phyloP scores from a whole-genome alignment of 2,888 invertebrate genomes.

The Glaucopsyche alexis region DNA sequence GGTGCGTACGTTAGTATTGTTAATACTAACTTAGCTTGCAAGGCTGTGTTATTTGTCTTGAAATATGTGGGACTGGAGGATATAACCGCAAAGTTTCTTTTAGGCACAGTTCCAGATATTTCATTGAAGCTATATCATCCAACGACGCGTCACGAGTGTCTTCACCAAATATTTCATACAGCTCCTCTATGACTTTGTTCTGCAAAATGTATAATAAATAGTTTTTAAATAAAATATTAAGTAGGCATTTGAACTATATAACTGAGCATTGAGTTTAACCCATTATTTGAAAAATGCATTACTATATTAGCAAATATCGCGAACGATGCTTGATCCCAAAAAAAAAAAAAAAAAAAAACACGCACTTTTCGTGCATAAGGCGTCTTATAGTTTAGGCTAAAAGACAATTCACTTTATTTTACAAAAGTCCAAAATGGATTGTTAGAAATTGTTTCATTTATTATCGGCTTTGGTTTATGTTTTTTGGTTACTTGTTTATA shows the following conservation, averaged over 20 bases:
- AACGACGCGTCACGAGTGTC: constrained; percentile 6
- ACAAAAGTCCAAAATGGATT: no score
- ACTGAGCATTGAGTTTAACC: no score
- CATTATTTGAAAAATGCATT: background rate
- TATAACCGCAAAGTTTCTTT: constrained; percentile 81
- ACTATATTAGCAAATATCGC: no score
- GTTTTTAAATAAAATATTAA: background rate
- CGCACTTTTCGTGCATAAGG: no score
- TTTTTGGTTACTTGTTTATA: background rate
- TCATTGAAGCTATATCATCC: constrained; percentile 36
- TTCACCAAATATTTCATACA: constrained; percentile 22
- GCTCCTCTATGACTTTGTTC: constrained; percentile 26
- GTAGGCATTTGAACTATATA: background rate
- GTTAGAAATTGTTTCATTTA: no score
- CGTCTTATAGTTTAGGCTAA: no score
- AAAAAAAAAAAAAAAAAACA: no score
- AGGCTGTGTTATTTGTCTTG: constrained; percentile 40
- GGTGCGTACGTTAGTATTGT: background rate
- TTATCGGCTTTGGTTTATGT: background rate
- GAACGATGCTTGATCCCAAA: no score
- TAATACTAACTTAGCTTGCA: constrained; percentile 28
- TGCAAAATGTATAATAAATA: constrained; percentile 8
- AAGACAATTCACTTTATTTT: no score
- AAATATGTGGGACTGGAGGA: constrained; percentile 65
- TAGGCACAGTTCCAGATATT: constrained; percentile 81